phyloP scores from a whole-genome alignment of 2,113 vertebrate genomes.

The Bombycilla garrulus region DNA sequence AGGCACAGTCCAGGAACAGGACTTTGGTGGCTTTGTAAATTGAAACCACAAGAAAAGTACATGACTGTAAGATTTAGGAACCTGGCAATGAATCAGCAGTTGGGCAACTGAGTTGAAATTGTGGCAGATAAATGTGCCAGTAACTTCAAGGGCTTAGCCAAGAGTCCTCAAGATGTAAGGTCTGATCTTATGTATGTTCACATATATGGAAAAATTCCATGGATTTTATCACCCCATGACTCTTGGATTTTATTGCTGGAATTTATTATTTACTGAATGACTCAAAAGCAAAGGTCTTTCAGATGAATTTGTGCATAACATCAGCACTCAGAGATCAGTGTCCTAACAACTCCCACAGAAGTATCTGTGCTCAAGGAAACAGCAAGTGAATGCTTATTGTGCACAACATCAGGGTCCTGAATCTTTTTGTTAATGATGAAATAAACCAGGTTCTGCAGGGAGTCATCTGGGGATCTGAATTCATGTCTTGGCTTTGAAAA shows the following conservation, averaged over 20 bases:
- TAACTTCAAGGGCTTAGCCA: not conserved
- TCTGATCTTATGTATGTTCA: not conserved
- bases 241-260: not conserved
- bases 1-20: not conserved
- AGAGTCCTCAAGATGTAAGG: not conserved
- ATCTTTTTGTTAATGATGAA: fast-evolving
- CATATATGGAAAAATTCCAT: not conserved
- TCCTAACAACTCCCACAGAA: not conserved
- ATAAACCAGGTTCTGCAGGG: not conserved
- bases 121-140: not conserved
- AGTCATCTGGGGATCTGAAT: not conserved
- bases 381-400: not conserved
- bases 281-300: not conserved
- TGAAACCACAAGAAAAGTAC: not conserved
- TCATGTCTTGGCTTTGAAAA: not conserved
- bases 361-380: not conserved
- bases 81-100: not conserved
- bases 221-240: not conserved
- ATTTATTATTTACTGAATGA: not conserved
- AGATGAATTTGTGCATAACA: not conserved
- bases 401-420: not conserved
- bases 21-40: not conserved
- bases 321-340: not conserved
- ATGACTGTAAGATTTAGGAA: not conserved
- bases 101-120: not conserved